Base-by-base conservation (phyloP, 2,797 vertebrate genomes). In the Percopsis omiscomaycus region DNA sequence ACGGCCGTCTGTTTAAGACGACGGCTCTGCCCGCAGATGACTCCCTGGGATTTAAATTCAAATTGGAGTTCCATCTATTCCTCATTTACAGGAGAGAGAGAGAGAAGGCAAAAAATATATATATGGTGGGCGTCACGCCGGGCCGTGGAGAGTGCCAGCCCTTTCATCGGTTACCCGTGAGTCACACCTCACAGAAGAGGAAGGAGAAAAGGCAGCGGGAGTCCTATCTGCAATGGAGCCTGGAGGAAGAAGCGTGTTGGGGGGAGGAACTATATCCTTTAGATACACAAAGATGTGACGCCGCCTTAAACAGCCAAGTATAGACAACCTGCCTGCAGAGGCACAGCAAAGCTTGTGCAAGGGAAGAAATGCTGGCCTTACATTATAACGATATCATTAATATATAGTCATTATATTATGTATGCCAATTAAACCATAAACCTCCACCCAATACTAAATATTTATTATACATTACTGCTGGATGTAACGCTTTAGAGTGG, bases 271-370 rank as follows among this genome's bases (percentile, higher is more conserved):
- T 79, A 57, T 79, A 55, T 53, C 74, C 69, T 77, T 63, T 67
- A 16, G 71, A 79, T 78, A 81, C 84, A 84, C 84, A 84, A 75
- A 83, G 84, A 84, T 75, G 78, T 75, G 73, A 83, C 84, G 83
- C 59, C 0, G 55, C 64, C 71, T 83, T 81, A 68, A 82, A 66
- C 73, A 57, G 69, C 73, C 66, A 71, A 75, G 55, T 48, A 55
- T 67, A 57, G 82, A 81, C 77, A 82, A 83, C 83, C 79, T 79
- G 82, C 75, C 75, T 10, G 3, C 47, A 11, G 57, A 68, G 50
- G 74, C 42, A 44, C 73, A 82, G 68, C 73, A 77, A 81, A 73
- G 69, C 74, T 73, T 46, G 12, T 5, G 47, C 47, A 4, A 48
- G 12, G 52, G 64, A 71, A 67, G 64, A 59, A 37, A 37, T 37